These are phyloP conservation scores for Yoshiicerus persimilis DNA, from an alignment of 1,140 invertebrate genomes.

Conservation along the genomic window DNA sequence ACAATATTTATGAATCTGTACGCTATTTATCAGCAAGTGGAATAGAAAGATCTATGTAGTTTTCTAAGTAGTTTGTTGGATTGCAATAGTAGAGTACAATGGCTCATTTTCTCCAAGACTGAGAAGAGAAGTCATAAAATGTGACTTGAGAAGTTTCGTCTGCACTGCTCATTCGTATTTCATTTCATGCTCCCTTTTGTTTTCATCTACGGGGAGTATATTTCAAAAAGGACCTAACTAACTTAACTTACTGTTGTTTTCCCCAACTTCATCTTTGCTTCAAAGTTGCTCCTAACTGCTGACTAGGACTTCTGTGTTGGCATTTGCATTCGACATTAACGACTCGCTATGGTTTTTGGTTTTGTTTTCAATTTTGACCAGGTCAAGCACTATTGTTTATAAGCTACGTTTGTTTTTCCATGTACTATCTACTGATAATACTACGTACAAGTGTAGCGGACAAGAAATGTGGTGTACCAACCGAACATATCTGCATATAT, in stretches of 20 bases:
- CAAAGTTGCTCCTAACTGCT: not conserved
- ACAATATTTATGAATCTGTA: not conserved
- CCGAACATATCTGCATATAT: not conserved
- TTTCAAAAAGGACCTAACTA: not conserved
- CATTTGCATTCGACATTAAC: conserved; percentile 22
- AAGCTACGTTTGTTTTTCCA: not conserved
- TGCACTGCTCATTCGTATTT: conserved; percentile 30
- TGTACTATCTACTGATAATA: not conserved
- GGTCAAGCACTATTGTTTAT: not conserved
- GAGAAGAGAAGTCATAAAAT: conserved; percentile 37
- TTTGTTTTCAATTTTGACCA: conserved; percentile 16
- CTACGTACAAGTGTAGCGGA: not conserved
- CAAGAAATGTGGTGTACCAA: too few relatives aligned
- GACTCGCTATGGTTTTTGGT: not conserved
- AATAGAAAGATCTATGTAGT: not conserved
- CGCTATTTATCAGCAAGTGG: not conserved
- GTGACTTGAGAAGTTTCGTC: conserved; percentile 29
- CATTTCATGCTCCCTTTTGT: conserved; percentile 38
- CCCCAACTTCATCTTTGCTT: not conserved
- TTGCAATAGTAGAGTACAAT: not conserved
- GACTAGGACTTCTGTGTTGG: not conserved
- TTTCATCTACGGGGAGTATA: conserved; percentile 33
- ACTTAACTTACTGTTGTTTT: not conserved
- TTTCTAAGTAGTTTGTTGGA: not conserved
- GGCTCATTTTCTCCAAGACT: conserved; percentile 32